Percentiles rank a stretch among this genome's conserved stretches.
Evolutionary conservation across 1,140 invertebrate genomes (phyloP).

Genomic region (Calosoma granatense): DNA sequence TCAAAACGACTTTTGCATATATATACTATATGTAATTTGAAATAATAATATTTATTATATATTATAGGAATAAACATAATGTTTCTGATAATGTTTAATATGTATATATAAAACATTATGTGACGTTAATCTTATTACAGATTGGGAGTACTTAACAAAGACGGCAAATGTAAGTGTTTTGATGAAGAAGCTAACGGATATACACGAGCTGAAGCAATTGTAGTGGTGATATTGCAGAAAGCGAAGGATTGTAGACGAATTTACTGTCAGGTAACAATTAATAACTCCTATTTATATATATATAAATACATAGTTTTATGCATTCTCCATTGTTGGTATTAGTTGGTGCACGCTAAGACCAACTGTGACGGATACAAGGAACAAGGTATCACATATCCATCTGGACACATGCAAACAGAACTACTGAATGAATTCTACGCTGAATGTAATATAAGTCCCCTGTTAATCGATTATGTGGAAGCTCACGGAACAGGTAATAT

Average conservation of each 20-base stretch:
- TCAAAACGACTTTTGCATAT: background rate
- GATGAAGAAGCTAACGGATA: slow-evolving; percentile 73
- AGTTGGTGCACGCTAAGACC: slow-evolving; percentile 44
- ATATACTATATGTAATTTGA: background rate
- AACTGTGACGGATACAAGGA: slow-evolving; percentile 78
- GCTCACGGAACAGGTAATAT: slow-evolving; percentile 78
- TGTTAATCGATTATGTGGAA: slow-evolving; percentile 69
- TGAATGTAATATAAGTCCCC: slow-evolving; percentile 68
- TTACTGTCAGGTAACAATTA: slow-evolving; percentile 40
- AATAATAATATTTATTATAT: slow-evolving; percentile 5
- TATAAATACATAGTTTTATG: background rate
- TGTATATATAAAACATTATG: background rate
- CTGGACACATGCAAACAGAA: slow-evolving; percentile 66
- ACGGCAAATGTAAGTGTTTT: slow-evolving; percentile 84
- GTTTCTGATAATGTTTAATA: background rate
- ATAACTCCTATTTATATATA: background rate
- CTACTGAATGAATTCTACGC: slow-evolving; percentile 76
- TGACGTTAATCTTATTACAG: slow-evolving; percentile 34
- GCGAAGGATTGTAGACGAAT: slow-evolving; percentile 63
- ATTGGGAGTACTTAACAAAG: slow-evolving; percentile 72
- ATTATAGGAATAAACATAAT: too few species aligned
- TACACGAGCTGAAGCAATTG: slow-evolving; percentile 65
- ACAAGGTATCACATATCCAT: slow-evolving; percentile 82
- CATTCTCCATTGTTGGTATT: background rate
- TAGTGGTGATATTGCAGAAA: slow-evolving; percentile 72